Base-by-base conservation (phyloP, 2,797 vertebrate genomes). In the Parauchenoglanis ngamensis region DNA sequence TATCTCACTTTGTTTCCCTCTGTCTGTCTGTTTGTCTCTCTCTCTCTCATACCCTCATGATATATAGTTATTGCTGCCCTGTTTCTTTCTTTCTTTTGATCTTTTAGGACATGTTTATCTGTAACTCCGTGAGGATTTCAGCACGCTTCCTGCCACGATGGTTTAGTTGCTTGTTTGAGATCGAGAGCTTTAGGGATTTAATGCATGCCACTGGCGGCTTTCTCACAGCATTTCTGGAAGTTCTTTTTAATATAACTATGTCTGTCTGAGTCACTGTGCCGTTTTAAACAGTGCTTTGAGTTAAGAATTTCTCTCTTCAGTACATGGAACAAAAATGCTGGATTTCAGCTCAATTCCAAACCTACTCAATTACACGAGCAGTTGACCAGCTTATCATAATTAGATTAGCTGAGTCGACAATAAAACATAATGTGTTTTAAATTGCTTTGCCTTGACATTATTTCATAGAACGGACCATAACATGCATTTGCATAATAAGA, bases 51-150 rank as follows among this genome's bases (percentile, higher is more conserved):
- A 40, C 57, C 76, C 81, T 68, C 81, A 86, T 85, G 44, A 49
- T 59, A 84, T 65, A 57, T 10, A 57, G 5, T 56, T 21, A 61
- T 49, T 40, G 28, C 76, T 59, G 49, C 77, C 35, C 77, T 25
- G 15, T 49, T 88, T 52, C 59, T 11, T 65, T 31, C 61, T 72
- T 76, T 75, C 54, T 88, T 89, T 88, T 91, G 80, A 90, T 89
- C 76, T 88, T 31, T 61, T 46, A 67, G 35, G 35, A 59, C 44
- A n/a, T 90, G 70, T 88, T 87, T 86, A 75, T 89, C 65, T 46
- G 25, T 65, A 63, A 28, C 15, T 72, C 87, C 44, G 8, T 21
- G 44, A 70, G 86, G 52, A 80, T 88, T 56, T 88, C 35, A 28
- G 61, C 84, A 59, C 40, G 12, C 79, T 87, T 89, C 83, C 85